Evolutionary conservation across 2,888 invertebrate genomes (phyloP), one percentile per base, ranked within the genome.

Genomic region (Drosophila neonasuta): DNA sequence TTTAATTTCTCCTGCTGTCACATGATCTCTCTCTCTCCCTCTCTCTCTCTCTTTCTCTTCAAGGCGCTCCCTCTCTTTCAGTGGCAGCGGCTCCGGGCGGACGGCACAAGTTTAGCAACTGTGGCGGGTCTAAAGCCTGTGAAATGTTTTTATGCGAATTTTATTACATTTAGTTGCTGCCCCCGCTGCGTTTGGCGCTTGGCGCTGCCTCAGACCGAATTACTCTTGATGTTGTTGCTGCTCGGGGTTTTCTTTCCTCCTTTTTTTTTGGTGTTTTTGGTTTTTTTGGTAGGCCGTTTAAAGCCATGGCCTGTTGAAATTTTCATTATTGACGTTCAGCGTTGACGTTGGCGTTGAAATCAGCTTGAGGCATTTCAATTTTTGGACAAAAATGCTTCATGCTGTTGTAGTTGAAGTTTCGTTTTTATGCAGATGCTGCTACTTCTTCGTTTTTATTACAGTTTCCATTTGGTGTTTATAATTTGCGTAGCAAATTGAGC

Each of bases 61-160:
- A 42, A 42, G 46, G 39, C 49, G 36, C 52, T 17, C 46, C n/a
- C 17, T 20, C 15, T 41, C 2, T 57, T 55, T 11, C 11, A 30
- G 52, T 3, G 17, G 15, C 20, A 34, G 51, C 51, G 62, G 58
- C 62, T 60, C 54, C 57, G 45, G 69, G 64, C 61, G 62, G 65
- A 64, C 55, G 44, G 59, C 71, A 59, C 62, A 74, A 75, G 71
- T 71, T 74, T 58, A 52, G 55, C 74, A 55, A 52, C 66, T 65
- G 67, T 58, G 61, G 55, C 66, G 68, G 55, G 57, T 59, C 75
- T 64, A 71, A 77, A 62, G 66, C 74, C 71, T 77, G 77, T 74
- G 58, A 80, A 79, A 84, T 84, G 84, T 81, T 81, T 81, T 81
- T 84, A 84, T 81, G 77, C 71, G 84, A 81, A 81, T 81, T 81